phyloP scores from a whole-genome alignment of 2,888 invertebrate genomes.

The Zygaena filipendulae region DNA sequence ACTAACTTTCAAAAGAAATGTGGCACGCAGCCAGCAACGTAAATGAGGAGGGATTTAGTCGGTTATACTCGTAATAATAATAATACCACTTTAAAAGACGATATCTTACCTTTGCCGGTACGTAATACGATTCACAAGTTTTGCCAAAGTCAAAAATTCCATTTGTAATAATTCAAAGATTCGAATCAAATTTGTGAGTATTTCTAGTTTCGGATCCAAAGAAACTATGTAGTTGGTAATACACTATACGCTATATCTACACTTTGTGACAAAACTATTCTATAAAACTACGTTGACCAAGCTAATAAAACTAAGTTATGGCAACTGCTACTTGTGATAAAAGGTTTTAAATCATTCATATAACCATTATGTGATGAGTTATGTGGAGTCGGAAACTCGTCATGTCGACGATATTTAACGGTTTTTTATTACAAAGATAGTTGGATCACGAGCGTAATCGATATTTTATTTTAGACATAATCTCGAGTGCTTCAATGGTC shows the following conservation, averaged over 20 bases:
- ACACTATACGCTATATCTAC: too few relatives aligned
- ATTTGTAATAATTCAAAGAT: too few relatives aligned
- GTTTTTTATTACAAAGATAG: constrained; percentile 62
- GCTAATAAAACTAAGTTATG: constrained; percentile 65
- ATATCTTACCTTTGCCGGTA: constrained; percentile 43
- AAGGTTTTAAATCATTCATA: constrained; percentile 65
- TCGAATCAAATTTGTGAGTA: too few relatives aligned
- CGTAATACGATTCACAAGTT: constrained; percentile 30
- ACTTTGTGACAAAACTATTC: constrained; percentile 51
- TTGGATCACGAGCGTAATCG: constrained; percentile 49
- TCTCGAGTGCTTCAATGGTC: constrained; percentile 27
- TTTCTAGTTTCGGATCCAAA: too few relatives aligned
- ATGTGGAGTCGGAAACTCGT: constrained; percentile 57
- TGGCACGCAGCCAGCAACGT: constrained; percentile 50
- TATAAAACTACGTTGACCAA: constrained; percentile 56
- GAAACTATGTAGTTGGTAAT: too few relatives aligned
- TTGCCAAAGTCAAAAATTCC: constrained; percentile 39
- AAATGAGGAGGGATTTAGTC: constrained; percentile 36
- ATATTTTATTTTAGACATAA: constrained; percentile 45
- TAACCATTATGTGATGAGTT: constrained; percentile 67
- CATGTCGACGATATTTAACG: constrained; percentile 58
- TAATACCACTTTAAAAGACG: constrained; percentile 54
- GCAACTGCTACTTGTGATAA: constrained; percentile 63
- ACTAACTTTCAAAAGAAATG: constrained; percentile 29
- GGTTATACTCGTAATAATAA: constrained; percentile 25